phyloP scores from a whole-genome alignment of 2,113 vertebrate species.

The Phainopepla nitens region DNA sequence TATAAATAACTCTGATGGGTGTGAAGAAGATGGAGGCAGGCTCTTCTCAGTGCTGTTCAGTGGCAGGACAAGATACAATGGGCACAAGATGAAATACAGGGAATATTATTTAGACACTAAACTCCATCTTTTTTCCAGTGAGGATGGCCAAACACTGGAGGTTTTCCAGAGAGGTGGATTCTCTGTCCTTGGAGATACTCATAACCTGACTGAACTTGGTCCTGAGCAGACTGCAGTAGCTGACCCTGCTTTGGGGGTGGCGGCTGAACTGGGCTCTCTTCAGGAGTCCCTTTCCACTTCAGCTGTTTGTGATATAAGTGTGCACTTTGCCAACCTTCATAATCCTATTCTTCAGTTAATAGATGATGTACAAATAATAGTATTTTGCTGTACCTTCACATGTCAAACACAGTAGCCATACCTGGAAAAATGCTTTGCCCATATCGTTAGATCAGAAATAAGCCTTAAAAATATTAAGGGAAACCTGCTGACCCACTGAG shows the following conservation, averaged over 20 bases:
- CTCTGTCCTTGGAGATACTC: not conserved
- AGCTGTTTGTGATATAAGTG: not conserved
- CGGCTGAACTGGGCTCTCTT: not conserved
- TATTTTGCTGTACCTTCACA: not conserved
- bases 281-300: not conserved
- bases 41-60: not conserved
- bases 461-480: not conserved
- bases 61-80: not conserved
- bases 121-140: rapidly evolving
- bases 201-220: not conserved
- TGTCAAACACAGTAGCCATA: not conserved
- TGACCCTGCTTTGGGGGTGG: rapidly evolving
- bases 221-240: not conserved
- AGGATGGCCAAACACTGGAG: not conserved
- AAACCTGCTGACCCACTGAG: not conserved
- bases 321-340: not conserved
- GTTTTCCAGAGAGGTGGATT: not conserved
- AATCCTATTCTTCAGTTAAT: not conserved
- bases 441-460: not conserved
- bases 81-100: not conserved
- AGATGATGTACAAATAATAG: not conserved
- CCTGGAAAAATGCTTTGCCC: not conserved
- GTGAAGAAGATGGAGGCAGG: not conserved
- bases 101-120: not conserved
- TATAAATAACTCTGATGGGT: not conserved